Conservation (phyloP, 2,797 vertebrate species). For the Sphenodon punctatus region DNA sequence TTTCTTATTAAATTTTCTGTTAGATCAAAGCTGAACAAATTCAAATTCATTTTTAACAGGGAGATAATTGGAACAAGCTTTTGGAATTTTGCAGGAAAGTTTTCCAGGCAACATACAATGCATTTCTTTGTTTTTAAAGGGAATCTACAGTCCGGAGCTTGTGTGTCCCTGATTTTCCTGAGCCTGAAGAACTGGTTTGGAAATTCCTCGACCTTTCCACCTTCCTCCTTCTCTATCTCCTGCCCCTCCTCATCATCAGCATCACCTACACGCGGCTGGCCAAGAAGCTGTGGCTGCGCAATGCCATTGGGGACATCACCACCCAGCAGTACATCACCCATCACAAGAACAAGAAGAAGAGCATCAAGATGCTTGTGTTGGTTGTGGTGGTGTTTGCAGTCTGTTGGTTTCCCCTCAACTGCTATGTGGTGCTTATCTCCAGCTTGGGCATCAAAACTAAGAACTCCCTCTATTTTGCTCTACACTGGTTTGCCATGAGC, state of each 20-base stretch:
- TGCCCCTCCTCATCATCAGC: slow-evolving; percentile 14
- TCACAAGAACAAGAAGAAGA: slow-evolving; percentile 21
- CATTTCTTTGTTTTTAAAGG: background rate
- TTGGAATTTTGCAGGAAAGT: no score
- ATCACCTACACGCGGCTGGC: background rate
- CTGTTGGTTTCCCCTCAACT: slow-evolving; percentile 46
- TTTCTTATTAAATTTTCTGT: no score
- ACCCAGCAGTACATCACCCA: background rate
- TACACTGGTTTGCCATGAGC: slow-evolving; percentile 87
- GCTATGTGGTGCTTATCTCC: slow-evolving; percentile 83
- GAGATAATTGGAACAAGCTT: no score
- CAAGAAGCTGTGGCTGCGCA: slow-evolving; percentile 33
- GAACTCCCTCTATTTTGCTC: slow-evolving; percentile 81
- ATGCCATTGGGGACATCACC: slow-evolving; percentile 12
- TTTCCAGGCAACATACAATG: no score
- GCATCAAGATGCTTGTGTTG: slow-evolving; percentile 10
- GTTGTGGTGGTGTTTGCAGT: slow-evolving; percentile 28
- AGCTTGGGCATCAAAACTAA: slow-evolving; percentile 81
- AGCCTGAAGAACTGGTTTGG: slow-evolving; percentile 18
- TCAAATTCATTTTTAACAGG: no score
- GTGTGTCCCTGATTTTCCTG: slow-evolving; percentile 35
- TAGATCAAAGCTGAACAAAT: no score
- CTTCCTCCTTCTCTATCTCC: slow-evolving; percentile 10
- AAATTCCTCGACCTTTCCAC: slow-evolving; percentile 31
- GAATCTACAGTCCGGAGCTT: slow-evolving; percentile 2